A percentile compares a stretch with the other conserved stretches of the same genome.
phyloP scores from a whole-genome alignment of 2,888 invertebrate genomes.

The Drosophila kuntzei region DNA sequence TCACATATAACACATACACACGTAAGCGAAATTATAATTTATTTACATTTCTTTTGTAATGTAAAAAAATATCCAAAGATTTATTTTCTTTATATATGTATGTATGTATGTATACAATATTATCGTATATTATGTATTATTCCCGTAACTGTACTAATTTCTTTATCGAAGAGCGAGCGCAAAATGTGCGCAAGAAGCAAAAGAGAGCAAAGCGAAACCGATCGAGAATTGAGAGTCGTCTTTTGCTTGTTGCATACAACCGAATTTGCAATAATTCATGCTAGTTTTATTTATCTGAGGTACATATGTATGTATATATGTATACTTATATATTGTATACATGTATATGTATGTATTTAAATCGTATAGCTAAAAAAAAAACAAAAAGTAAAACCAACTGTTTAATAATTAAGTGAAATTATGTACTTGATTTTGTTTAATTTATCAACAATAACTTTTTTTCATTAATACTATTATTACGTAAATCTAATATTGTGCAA shows the following conservation, averaged over 20 bases:
- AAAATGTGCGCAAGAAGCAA: slow-evolving; percentile 24
- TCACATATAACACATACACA: slow-evolving; percentile 3
- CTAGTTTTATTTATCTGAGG: slow-evolving; percentile 52
- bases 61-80: slow-evolving; percentile 66
- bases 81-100: slow-evolving; percentile 43
- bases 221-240: slow-evolving; percentile 2
- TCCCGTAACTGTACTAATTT: slow-evolving; percentile 44
- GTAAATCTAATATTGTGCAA: slow-evolving; percentile 76
- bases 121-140: slow-evolving; percentile 37
- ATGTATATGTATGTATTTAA: slow-evolving; percentile 21
- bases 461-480: slow-evolving; percentile 39
- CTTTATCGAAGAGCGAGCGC: slow-evolving; percentile 13
- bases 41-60: slow-evolving; percentile 34
- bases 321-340: slow-evolving; percentile 3
- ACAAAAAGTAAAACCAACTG: slow-evolving; percentile 7
- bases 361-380: slow-evolving; percentile 6
- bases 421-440: slow-evolving; percentile 75
- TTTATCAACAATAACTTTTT: slow-evolving; percentile 54
- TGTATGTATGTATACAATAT: slow-evolving; percentile 26
- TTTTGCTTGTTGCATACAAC: slow-evolving; percentile 35
- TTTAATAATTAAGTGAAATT: slow-evolving; percentile 58
- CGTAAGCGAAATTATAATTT: slow-evolving; percentile 47
- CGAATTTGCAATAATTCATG: slow-evolving; percentile 58
- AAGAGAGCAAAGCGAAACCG: background rate
- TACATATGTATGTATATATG: slow-evolving; percentile 6